Conservation (phyloP, 2,888 invertebrate genomes). For the Tolmerus cingulatus region DNA sequence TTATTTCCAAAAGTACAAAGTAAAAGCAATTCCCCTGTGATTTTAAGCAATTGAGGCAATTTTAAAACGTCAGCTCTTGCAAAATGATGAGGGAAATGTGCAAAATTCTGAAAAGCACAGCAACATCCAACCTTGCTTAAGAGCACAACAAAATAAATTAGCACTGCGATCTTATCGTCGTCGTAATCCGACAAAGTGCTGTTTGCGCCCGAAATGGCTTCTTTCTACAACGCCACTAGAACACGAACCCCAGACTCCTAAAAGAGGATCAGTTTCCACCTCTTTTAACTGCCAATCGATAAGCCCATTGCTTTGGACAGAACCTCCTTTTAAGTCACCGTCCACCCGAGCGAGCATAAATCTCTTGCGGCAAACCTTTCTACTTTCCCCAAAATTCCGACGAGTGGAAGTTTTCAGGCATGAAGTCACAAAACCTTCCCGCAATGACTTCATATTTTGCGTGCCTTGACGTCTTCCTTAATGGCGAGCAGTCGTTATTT, state of each 20-base stretch:
- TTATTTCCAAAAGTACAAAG: neutral
- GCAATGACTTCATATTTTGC: neutral
- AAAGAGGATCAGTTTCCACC: neutral
- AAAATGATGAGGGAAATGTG: neutral
- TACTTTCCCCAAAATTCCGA: neutral
- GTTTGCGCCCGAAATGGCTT: neutral
- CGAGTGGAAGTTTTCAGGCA: neutral
- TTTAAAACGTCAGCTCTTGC: neutral
- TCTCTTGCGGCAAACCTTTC: neutral
- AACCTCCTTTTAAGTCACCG: neutral
- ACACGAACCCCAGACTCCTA: neutral
- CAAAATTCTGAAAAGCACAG: neutral
- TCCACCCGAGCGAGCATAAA: neutral
- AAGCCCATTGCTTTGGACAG: neutral
- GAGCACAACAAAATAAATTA: neutral
- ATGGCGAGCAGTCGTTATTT: neutral
- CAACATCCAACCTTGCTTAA: neutral
- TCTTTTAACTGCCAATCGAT: neutral
- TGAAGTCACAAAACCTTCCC: neutral
- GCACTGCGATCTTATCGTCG: neutral
- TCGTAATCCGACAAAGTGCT: neutral
- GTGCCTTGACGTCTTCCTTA: neutral
- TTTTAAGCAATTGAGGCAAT: neutral
- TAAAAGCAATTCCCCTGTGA: neutral
- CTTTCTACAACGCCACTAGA: neutral